A percentile compares a stretch with the other conserved stretches of the same genome.
Evolutionary conservation across 2,888 invertebrate species (phyloP).

Genomic region (Spodoptera exigua): DNA sequence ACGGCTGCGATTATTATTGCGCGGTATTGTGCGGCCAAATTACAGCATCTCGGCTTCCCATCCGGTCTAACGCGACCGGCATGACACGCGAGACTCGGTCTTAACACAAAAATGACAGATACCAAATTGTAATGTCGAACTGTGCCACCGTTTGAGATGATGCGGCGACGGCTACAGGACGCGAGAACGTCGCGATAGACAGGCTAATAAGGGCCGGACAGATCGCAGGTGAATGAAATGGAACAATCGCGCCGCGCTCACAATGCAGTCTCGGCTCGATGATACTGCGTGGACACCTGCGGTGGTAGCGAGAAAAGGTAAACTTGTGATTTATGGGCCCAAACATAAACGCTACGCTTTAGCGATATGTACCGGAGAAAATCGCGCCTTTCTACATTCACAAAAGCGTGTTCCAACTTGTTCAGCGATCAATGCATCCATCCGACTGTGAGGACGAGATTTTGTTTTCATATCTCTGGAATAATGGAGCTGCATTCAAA

Average conservation of each 20-base stretch:
- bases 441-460: slow-evolving; percentile 70
- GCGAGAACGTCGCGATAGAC: slow-evolving; percentile 65
- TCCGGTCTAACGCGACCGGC: slow-evolving; percentile 72
- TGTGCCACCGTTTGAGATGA: slow-evolving; percentile 51
- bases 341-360: slow-evolving; percentile 67
- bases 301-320: slow-evolving; percentile 65
- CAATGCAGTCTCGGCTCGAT: slow-evolving; percentile 70
- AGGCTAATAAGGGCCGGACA: slow-evolving; percentile 76
- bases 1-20: slow-evolving; percentile 85
- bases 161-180: slow-evolving; percentile 65
- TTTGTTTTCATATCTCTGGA: slow-evolving; percentile 67
- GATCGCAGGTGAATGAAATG: slow-evolving; percentile 78
- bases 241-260: slow-evolving; percentile 64
- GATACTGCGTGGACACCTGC: slow-evolving; percentile 78
- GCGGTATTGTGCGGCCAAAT: slow-evolving; percentile 86
- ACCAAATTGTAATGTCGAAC: slow-evolving; percentile 43
- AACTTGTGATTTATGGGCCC: slow-evolving; percentile 79
- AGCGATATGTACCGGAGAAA: slow-evolving; percentile 77
- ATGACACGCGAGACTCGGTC: slow-evolving; percentile 56
- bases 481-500: slow-evolving; percentile 63
- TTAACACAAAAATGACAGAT: slow-evolving; percentile 56
- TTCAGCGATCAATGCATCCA: slow-evolving; percentile 70
- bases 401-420: slow-evolving; percentile 70
- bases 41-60: slow-evolving; percentile 87
- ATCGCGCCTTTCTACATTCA: slow-evolving; percentile 75